Evolutionary conservation across 2,113 vertebrate species (phyloP), one percentile per base, ranked within the genome.

Genomic region (Platichthys flesus): DNA sequence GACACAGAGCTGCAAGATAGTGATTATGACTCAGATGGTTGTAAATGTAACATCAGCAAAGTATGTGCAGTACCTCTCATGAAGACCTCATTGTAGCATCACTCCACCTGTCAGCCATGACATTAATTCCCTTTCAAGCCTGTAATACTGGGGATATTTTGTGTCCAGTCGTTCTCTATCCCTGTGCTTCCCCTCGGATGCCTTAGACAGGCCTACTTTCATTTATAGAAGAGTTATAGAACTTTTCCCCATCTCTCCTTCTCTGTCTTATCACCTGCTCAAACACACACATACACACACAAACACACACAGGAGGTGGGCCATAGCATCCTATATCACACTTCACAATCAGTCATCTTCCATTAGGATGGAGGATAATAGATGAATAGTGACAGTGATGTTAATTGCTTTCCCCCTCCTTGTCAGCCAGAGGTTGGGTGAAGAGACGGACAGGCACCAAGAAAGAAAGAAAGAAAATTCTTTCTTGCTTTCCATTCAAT

Each of bases 301-400:
- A 31, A 1, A 31, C 31, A 31, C 31, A 67, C 40, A 13, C 56
- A 51, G 70, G 74, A 72, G 71, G 81, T 57, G 42, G 76, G 57
- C 47, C 63, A 47, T 52, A 26, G 18, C 64, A 70, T 83, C 85
- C 85, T 60, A 62, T 76, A 77, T 66, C 61, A 35, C 60, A 47
- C 85, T 70, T 82, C 81, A 81, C 89, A 85, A 86, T 93, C 89
- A 93, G 93, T 94, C 94, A 94, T 91, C 83, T 90, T 83, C 78
- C 76, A 88, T 95, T 92, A 94, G 87, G 88, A 74, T 60, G 64
- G 51, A 78, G 76, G 85, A 83, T 92, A 92, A 93, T 91, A 92
- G 92, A 94, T 93, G 90, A 81, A 91, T 89, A 89, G 85, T 93
- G 94, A 94, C 93, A 90, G 89, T 88, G 92, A 93, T 86, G 88